Evolutionary conservation across 2,888 invertebrate species (phyloP).

Genomic region (Euphydryas editha): DNA sequence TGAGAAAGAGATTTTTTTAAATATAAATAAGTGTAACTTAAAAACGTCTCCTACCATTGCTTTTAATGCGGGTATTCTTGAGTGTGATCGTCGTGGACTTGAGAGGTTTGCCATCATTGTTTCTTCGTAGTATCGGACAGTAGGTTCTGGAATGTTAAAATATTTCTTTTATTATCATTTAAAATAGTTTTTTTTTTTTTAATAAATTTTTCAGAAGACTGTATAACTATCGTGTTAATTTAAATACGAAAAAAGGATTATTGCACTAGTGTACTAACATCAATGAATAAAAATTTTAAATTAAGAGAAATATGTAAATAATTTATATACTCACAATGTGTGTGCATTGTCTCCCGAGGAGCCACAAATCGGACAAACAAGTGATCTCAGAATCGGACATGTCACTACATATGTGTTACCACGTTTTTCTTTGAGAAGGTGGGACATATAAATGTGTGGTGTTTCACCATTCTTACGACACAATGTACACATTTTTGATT

Average conservation of each 20-base stretch:
- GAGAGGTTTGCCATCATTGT: constrained; percentile 67
- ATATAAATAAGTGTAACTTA: constrained; percentile 36
- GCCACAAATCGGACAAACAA: constrained; percentile 67
- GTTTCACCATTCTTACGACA: constrained; percentile 77
- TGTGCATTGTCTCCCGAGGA: constrained; percentile 72
- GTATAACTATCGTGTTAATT: background rate
- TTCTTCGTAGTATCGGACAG: constrained; percentile 66
- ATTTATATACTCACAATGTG: constrained; percentile 70
- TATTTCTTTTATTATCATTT: background rate
- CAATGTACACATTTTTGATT: constrained; percentile 64
- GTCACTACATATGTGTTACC: constrained; percentile 62
- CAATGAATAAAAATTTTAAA: background rate
- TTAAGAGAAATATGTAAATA: background rate
- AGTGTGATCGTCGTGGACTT: constrained; percentile 73
- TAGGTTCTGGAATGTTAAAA: constrained; percentile 65
- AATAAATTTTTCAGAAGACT: background rate
- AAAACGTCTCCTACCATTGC: constrained; percentile 71
- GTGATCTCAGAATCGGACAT: constrained; percentile 70
- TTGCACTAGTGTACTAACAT: too few species aligned
- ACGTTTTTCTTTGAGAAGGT: constrained; percentile 62
- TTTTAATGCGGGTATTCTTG: constrained; percentile 73
- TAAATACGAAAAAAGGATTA: too few species aligned
- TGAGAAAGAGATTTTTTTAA: background rate
- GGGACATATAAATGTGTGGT: constrained; percentile 67
- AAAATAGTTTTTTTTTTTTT: background rate